Conservation (phyloP, 2,113 vertebrate species). For the Dissostichus mawsoni region DNA sequence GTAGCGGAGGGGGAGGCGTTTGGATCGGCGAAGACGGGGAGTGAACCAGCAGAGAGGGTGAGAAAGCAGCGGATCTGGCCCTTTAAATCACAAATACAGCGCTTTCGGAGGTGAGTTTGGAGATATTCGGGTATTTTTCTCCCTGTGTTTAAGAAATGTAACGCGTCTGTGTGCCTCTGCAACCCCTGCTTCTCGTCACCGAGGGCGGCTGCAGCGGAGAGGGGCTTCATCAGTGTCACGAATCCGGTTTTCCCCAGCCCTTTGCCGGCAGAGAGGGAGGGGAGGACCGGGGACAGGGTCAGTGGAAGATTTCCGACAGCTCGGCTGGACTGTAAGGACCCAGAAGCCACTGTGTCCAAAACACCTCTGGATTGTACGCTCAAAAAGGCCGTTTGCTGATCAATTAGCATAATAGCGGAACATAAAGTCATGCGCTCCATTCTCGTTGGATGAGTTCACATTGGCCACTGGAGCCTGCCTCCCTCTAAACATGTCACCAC, state of each 20-base stretch:
- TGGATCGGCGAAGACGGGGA: slow-evolving; percentile 78
- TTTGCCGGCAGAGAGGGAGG: slow-evolving; percentile 76
- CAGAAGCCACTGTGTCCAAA: slow-evolving; percentile 31
- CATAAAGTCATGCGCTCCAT: slow-evolving; percentile 62
- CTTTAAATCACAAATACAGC: slow-evolving; percentile 82
- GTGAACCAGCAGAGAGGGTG: slow-evolving; percentile 72
- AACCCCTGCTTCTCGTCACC: slow-evolving; percentile 49
- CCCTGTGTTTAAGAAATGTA: slow-evolving; percentile 42
- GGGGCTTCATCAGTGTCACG: slow-evolving; percentile 79
- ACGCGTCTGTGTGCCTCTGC: slow-evolving; percentile 46
- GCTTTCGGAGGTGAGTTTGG: slow-evolving; percentile 83
- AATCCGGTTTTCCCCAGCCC: slow-evolving; percentile 80
- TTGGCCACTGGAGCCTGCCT: slow-evolving; percentile 56
- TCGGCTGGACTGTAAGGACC: slow-evolving; percentile 54
- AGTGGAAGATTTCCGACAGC: slow-evolving; percentile 69
- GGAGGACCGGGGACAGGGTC: slow-evolving; percentile 72
- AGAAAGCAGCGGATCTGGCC: slow-evolving; percentile 81
- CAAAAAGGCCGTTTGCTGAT: slow-evolving; percentile 58
- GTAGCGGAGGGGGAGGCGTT: slow-evolving; percentile 82
- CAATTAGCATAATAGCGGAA: slow-evolving; percentile 69
- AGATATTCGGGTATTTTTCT: slow-evolving; percentile 66
- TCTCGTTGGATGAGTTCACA: slow-evolving; percentile 53
- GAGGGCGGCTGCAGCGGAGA: slow-evolving; percentile 68
- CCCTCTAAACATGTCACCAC: slow-evolving; percentile 73
- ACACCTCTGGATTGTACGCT: slow-evolving; percentile 48